These are phyloP conservation scores for Atopsyche davidsoni DNA, from an alignment of 1,140 invertebrate species.

Conservation along the genomic window DNA sequence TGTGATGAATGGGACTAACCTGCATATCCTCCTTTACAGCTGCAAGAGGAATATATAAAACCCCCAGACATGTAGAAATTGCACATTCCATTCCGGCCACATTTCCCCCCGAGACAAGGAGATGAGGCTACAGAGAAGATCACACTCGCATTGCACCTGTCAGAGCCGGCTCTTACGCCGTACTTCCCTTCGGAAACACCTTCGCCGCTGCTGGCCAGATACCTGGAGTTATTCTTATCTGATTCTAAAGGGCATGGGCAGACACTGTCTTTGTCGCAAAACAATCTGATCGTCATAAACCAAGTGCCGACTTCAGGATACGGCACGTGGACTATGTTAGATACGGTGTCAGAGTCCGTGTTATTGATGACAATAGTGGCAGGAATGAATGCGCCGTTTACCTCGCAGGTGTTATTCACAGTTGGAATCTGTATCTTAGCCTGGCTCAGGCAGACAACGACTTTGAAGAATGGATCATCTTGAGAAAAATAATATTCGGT, in stretches of 20 bases:
- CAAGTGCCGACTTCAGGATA: constrained; percentile 72
- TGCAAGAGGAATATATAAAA: constrained; percentile 67
- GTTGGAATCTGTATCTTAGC: constrained; percentile 49
- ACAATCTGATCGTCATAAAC: constrained; percentile 63
- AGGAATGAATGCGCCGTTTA: constrained; percentile 43
- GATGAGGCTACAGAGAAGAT: constrained; percentile 59
- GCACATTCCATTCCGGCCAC: constrained; percentile 60
- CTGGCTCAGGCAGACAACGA: constrained; percentile 56
- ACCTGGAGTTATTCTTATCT: constrained; percentile 39
- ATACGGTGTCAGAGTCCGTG: constrained; percentile 41
- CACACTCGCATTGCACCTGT: constrained; percentile 43
- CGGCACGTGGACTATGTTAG: constrained; percentile 56
- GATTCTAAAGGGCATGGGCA: constrained; percentile 38
- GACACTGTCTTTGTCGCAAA: constrained; percentile 46
- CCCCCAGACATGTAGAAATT: constrained; percentile 70
- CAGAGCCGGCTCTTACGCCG: constrained; percentile 29
- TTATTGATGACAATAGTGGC: constrained; percentile 52
- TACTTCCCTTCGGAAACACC: constrained; percentile 14
- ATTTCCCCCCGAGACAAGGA: constrained; percentile 61
- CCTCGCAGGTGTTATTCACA: constrained; percentile 51
- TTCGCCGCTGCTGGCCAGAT: constrained; percentile 36
- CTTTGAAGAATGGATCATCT: constrained; percentile 40
- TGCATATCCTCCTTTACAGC: constrained; percentile 63
- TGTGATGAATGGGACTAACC: too few relatives aligned
- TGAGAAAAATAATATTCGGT: constrained; percentile 38